These are phyloP conservation scores for Mesocricetus auratus DNA, from an alignment of 2,113 vertebrate genomes.

Conservation along the genomic window DNA sequence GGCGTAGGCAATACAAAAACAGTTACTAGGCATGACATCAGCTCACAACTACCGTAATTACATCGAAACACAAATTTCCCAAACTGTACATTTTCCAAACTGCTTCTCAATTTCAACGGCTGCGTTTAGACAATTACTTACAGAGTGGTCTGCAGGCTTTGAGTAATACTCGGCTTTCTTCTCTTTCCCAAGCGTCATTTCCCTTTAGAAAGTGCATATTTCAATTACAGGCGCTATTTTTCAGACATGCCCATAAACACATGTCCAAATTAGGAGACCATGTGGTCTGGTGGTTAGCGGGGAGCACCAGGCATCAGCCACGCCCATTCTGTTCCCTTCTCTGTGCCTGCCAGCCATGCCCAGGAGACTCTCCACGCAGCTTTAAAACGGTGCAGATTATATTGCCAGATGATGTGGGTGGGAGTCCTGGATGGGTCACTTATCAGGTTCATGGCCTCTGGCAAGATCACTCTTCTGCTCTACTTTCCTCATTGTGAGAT, in stretches of 20 bases:
- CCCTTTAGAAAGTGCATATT: constrained; percentile 82
- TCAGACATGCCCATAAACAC: constrained; percentile 70
- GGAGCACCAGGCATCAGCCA: neutral
- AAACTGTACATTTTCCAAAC: constrained; percentile 77
- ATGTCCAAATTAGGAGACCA: constrained; percentile 78
- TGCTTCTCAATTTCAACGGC: constrained; percentile 79
- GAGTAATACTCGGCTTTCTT: constrained; percentile 77
- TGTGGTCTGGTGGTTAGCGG: constrained; percentile 65
- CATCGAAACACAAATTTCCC: constrained; percentile 73
- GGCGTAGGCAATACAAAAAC: constrained; percentile 85
- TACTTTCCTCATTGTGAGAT: constrained; percentile 16
- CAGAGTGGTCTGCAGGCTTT: constrained; percentile 68
- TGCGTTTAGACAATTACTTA: constrained; percentile 61
- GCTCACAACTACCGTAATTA: constrained; percentile 82
- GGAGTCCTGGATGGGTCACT: neutral
- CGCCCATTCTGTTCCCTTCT: neutral
- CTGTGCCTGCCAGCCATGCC: neutral
- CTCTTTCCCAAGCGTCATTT: constrained; percentile 81
- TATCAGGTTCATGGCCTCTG: neutral
- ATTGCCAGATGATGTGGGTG: neutral
- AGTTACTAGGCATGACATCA: constrained; percentile 90
- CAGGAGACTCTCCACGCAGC: neutral
- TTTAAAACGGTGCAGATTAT: rapidly evolving
- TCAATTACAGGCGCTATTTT: constrained; percentile 77
- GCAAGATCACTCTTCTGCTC: neutral